Conservation (phyloP, 2,888 invertebrate genomes). For the Ommatoiulus sabulosus region DNA sequence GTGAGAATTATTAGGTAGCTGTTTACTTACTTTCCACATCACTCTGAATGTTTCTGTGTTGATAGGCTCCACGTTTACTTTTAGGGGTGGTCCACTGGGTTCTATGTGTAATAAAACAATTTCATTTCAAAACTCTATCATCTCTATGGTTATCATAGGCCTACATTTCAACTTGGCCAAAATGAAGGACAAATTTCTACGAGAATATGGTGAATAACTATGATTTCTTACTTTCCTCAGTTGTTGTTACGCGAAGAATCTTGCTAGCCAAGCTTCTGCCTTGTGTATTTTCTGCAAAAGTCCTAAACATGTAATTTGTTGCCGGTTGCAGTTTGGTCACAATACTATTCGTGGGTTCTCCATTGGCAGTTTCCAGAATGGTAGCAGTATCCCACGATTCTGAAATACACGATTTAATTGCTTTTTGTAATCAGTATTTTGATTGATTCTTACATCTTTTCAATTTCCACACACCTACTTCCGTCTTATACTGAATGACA, state of each 20-base stretch:
- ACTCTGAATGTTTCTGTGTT: constrained; percentile 67
- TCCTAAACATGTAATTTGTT: constrained; percentile 91
- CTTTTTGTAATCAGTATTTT: neutral
- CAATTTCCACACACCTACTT: neutral
- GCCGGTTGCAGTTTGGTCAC: constrained; percentile 81
- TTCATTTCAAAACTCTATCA: no score
- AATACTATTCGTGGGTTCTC: constrained; percentile 58
- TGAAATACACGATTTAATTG: neutral
- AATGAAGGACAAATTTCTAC: no score
- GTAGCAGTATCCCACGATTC: constrained; percentile 55
- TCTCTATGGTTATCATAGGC: no score
- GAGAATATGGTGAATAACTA: neutral
- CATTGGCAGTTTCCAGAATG: constrained; percentile 57
- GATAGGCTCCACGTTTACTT: constrained; percentile 65
- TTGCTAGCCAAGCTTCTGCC: constrained; percentile 92
- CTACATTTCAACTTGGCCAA: no score
- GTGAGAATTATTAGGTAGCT: neutral
- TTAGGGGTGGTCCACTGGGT: constrained; percentile 66
- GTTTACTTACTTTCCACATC: constrained; percentile 66
- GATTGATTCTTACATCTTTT: no score
- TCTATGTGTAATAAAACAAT: constrained; percentile 61
- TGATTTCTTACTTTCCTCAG: constrained; percentile 79
- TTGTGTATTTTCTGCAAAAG: constrained; percentile 93
- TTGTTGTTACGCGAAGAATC: constrained; percentile 92
- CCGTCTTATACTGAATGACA: constrained; percentile 64